Evolutionary conservation across 2,888 invertebrate genomes (phyloP).

Genomic region (Ethmia dodecea): DNA sequence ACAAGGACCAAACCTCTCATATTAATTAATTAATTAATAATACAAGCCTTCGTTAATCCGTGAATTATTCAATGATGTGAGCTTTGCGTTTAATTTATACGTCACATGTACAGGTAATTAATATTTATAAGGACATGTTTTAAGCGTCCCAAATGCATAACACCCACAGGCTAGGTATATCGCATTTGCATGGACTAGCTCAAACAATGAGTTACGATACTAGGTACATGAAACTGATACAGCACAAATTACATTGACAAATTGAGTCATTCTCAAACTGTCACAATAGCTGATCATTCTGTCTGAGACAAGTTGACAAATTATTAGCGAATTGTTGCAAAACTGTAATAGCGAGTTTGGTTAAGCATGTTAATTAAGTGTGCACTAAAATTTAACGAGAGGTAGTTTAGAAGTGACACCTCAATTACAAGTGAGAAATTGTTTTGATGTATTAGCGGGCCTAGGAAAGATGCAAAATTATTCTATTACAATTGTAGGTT

Average conservation of each 20-base stretch:
- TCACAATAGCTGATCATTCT: constrained; percentile 32
- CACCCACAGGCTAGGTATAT: constrained; percentile 38
- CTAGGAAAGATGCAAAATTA: too few relatives aligned
- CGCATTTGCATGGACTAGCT: constrained; percentile 41
- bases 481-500: too few relatives aligned
- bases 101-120: constrained; percentile 30
- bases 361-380: constrained; percentile 16
- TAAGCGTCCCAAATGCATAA: constrained; percentile 50
- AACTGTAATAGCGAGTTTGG: constrained; percentile 17
- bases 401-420: constrained; percentile 1
- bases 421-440: too few relatives aligned
- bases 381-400: constrained; percentile 1
- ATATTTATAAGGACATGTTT: constrained; percentile 54
- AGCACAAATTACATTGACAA: constrained; percentile 35
- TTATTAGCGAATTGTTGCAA: constrained; percentile 19
- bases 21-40: too few relatives aligned
- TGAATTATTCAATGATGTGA: constrained; percentile 30
- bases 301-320: constrained; percentile 12
- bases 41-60: constrained; percentile 13
- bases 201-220: constrained; percentile 40
- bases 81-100: constrained; percentile 29
- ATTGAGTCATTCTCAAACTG: constrained; percentile 38
- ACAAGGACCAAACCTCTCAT: too few relatives aligned
- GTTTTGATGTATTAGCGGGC: too few relatives aligned
- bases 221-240: constrained; percentile 30